A percentile compares a stretch with the other conserved stretches of the same genome.
These are phyloP conservation scores for Anser brachyrhynchus DNA, from an alignment of 2,113 vertebrate species.

Conservation along the genomic window DNA sequence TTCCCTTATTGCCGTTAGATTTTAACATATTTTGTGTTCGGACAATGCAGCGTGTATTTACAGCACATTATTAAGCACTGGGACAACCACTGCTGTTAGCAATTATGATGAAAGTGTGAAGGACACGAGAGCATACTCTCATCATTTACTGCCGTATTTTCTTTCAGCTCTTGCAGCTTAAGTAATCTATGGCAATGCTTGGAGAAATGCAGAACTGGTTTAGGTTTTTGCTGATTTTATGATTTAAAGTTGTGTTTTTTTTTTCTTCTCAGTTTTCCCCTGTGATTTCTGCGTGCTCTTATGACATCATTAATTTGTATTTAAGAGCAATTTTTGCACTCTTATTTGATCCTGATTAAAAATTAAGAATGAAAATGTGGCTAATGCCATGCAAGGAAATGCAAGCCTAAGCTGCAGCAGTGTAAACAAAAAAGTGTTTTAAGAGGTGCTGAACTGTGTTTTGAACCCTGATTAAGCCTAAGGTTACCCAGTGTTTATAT, in stretches of 20 bases:
- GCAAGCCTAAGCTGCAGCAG: conserved; percentile 44
- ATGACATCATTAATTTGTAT: background rate
- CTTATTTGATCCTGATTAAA: background rate
- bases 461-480: conserved; percentile 58
- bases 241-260: background rate
- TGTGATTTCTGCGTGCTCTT: background rate
- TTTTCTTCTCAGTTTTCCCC: background rate
- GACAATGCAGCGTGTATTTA: background rate
- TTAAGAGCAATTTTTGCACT: background rate
- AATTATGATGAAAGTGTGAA: background rate
- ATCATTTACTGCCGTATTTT: background rate
- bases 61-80: background rate
- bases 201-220: background rate
- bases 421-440: conserved; percentile 67
- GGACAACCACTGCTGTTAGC: background rate
- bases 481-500: conserved; percentile 61
- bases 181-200: background rate
- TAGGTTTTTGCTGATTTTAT: background rate
- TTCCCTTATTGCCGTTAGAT: background rate
- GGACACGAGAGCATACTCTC: background rate
- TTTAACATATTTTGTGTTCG: background rate
- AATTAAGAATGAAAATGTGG: background rate
- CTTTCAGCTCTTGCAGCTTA: background rate
- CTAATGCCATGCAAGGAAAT: conserved; percentile 22
- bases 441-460: conserved; percentile 64